These are phyloP conservation scores for Neoaliturus tenellus DNA, from an alignment of 2,888 invertebrate species.

Conservation along the genomic window DNA sequence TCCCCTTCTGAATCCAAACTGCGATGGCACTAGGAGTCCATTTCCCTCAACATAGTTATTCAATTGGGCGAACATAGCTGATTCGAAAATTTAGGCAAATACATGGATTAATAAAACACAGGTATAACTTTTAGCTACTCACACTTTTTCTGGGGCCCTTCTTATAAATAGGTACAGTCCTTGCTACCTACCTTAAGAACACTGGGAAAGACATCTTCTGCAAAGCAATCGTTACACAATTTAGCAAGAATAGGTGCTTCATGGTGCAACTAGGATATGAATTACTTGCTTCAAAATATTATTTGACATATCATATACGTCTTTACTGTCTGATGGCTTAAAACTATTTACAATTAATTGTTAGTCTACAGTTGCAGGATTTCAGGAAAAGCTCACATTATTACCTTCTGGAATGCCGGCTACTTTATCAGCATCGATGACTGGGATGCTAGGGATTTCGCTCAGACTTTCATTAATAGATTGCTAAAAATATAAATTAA, in stretches of 20 bases:
- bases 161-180: conserved; percentile 37
- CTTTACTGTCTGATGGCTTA: conserved; percentile 2
- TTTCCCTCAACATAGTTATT: not conserved
- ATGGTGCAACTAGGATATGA: conserved; percentile 1
- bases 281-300: conserved; percentile 32
- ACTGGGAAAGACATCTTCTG: conserved; percentile 7
- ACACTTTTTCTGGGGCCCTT: not conserved
- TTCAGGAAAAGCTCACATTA: not conserved
- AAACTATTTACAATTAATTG: not conserved
- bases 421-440: not conserved
- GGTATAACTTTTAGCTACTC: not conserved
- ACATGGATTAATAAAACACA: conserved; percentile 6
- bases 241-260: too few relatives aligned
- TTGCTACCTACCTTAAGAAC: conserved; percentile 11
- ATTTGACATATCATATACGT: not conserved
- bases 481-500: not conserved
- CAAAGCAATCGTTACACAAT: not conserved
- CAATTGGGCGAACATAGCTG: conserved; percentile 14
- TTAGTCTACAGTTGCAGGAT: not conserved
- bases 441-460: not conserved
- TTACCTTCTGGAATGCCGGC: not conserved
- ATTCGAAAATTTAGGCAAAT: conserved; percentile 18
- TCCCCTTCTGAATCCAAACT: conserved; percentile 29
- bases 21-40: not conserved
- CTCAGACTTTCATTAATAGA: not conserved